These are phyloP conservation scores for Excalfactoria chinensis DNA, from an alignment of 2,113 vertebrate genomes.

Conservation along the genomic window DNA sequence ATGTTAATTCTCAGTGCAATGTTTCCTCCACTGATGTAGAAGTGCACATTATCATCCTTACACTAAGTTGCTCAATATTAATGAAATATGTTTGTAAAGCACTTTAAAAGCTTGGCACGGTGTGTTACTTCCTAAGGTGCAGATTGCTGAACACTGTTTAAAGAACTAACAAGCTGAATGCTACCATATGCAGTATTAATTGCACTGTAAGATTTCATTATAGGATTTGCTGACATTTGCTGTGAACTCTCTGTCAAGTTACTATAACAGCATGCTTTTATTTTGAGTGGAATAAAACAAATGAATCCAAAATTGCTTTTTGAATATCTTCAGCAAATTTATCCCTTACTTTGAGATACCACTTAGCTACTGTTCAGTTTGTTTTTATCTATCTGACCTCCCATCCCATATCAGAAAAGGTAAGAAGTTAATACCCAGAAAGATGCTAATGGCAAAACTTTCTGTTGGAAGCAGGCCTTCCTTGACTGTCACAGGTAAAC, in stretches of 20 bases:
- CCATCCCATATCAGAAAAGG: neutral
- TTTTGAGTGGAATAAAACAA: neutral
- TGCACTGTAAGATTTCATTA: constrained; percentile 13
- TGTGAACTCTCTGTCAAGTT: neutral
- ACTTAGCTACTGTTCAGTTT: neutral
- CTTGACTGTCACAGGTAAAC: neutral
- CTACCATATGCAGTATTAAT: constrained; percentile 3
- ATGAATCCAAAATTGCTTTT: neutral
- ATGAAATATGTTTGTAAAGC: neutral
- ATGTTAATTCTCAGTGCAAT: neutral
- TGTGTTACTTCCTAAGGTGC: neutral
- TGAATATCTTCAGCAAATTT: neutral
- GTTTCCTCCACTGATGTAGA: neutral
- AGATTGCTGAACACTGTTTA: neutral
- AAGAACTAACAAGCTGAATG: neutral
- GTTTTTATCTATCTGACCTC: neutral
- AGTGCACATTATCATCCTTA: too few species aligned
- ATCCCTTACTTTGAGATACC: constrained; percentile 8
- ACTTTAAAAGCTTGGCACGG: neutral
- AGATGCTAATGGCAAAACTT: neutral
- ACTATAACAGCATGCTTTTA: neutral
- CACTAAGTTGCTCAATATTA: neutral
- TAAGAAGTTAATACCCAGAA: neutral
- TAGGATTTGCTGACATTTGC: neutral
- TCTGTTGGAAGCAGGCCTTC: neutral